phyloP scores from a whole-genome alignment of 2,888 invertebrate species.

The Terebella lapidaria region DNA sequence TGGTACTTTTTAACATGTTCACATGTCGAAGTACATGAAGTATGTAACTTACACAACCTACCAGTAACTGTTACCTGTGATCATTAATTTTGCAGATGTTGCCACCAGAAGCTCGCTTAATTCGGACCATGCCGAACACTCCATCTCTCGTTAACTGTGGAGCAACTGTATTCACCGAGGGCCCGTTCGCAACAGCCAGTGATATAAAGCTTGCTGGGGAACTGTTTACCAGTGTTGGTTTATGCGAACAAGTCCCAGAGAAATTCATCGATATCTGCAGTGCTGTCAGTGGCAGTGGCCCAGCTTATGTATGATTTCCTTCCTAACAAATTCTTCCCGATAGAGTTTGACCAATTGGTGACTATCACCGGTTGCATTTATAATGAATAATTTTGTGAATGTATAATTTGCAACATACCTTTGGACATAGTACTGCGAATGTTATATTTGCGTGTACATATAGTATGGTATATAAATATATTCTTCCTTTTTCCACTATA shows the following conservation, averaged over 20 bases:
- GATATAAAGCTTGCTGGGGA: conserved; percentile 39
- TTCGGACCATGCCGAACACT: conserved; percentile 90
- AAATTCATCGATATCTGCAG: conserved; percentile 72
- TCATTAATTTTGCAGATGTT: conserved; percentile 35
- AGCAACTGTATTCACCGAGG: conserved; percentile 77
- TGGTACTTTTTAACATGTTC: too few species aligned
- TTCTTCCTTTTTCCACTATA: too few species aligned
- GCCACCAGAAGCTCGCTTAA: conserved; percentile 64
- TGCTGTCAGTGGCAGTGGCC: conserved; percentile 80
- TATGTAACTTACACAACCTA: too few species aligned
- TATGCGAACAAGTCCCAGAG: conserved; percentile 79
- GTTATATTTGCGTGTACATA: too few species aligned
- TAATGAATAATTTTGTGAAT: conserved; percentile 87
- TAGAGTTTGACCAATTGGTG: conserved; percentile 63
- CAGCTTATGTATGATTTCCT: conserved; percentile 85
- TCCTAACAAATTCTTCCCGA: too few species aligned
- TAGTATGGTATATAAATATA: too few species aligned
- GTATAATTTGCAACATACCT: too few species aligned
- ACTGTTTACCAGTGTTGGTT: conserved; percentile 67
- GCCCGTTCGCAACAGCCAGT: conserved; percentile 58
- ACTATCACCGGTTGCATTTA: conserved; percentile 76
- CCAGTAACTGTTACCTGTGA: too few species aligned
- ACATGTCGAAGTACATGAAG: too few species aligned
- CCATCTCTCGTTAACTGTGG: conserved; percentile 77
- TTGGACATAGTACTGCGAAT: too few species aligned